These are phyloP conservation scores for Odontomyia ornata DNA, from an alignment of 2,888 invertebrate genomes.

Conservation along the genomic window DNA sequence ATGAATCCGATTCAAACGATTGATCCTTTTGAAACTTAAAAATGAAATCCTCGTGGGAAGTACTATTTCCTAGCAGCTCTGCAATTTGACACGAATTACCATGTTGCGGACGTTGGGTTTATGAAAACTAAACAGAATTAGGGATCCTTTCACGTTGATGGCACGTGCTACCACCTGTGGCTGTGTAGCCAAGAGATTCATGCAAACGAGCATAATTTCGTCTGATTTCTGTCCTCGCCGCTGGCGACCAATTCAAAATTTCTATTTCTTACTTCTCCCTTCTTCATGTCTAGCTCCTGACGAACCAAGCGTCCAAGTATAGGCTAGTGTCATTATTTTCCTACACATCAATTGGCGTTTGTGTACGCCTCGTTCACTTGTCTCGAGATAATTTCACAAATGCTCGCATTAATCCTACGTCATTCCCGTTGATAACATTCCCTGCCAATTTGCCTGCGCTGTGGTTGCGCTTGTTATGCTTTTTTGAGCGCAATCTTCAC, in stretches of 20 bases:
- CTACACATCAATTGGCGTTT: not conserved
- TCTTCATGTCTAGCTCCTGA: not conserved
- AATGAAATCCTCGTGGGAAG: not conserved
- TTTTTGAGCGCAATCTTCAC: too few relatives aligned
- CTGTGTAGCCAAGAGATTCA: not conserved
- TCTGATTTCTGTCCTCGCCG: conserved; percentile 32
- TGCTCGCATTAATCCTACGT: conserved; percentile 20
- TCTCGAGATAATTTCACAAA: conserved; percentile 22
- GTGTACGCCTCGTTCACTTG: conserved; percentile 18
- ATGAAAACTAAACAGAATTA: conserved; percentile 31
- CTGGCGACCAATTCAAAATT: conserved; percentile 21
- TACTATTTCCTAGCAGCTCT: not conserved
- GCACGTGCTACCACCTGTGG: conserved; percentile 44
- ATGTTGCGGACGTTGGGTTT: conserved; percentile 19
- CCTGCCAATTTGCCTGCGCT: not conserved
- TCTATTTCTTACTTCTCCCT: conserved; percentile 20
- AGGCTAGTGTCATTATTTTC: conserved; percentile 23
- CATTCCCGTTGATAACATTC: not conserved
- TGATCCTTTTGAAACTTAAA: not conserved
- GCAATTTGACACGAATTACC: conserved; percentile 14
- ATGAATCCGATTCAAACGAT: conserved; percentile 1
- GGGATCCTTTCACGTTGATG: conserved; percentile 34
- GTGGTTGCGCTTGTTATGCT: not conserved
- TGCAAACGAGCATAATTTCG: conserved; percentile 33
- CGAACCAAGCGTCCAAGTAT: not conserved